Conservation (phyloP, 92 coral and sea anemone genomes). For the Palythoa grandiflora region DNA sequence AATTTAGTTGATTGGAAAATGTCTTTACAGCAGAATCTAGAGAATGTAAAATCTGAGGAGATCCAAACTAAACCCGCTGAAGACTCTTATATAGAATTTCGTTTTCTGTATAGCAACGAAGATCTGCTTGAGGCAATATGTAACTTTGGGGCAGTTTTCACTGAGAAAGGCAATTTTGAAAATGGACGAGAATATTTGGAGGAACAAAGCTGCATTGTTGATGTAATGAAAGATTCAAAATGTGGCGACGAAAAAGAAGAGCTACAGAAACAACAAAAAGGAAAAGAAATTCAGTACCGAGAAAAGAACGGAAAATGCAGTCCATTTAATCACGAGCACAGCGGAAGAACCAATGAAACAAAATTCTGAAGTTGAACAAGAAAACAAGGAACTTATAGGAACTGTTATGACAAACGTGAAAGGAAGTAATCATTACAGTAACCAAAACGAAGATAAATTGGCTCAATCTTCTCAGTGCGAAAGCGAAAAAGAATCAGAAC, state of each 20-base stretch:
- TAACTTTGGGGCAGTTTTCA: constrained; percentile 31
- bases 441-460: background rate
- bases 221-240: background rate
- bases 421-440: background rate
- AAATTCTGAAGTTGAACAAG: background rate
- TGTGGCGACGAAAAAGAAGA: background rate
- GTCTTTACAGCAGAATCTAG: background rate
- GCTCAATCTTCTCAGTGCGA: background rate
- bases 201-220: background rate
- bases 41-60: background rate
- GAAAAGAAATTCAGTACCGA: background rate
- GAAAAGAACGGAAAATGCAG: background rate
- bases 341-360: background rate
- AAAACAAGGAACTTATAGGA: background rate
- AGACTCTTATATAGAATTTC: constrained; percentile 15
- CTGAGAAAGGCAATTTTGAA: background rate
- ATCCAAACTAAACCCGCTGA: background rate
- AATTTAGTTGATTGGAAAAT: constrained; percentile 15
- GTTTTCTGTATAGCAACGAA: constrained; percentile 16
- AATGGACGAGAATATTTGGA: background rate
- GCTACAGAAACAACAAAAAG: background rate
- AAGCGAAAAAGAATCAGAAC: background rate
- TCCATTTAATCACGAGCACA: background rate
- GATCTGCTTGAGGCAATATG: constrained; percentile 13
- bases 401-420: background rate